Percentiles rank a stretch among this genome's conserved stretches.
Evolutionary conservation across 2,113 vertebrate species (phyloP).

Genomic region (Atlantisia rogersi): DNA sequence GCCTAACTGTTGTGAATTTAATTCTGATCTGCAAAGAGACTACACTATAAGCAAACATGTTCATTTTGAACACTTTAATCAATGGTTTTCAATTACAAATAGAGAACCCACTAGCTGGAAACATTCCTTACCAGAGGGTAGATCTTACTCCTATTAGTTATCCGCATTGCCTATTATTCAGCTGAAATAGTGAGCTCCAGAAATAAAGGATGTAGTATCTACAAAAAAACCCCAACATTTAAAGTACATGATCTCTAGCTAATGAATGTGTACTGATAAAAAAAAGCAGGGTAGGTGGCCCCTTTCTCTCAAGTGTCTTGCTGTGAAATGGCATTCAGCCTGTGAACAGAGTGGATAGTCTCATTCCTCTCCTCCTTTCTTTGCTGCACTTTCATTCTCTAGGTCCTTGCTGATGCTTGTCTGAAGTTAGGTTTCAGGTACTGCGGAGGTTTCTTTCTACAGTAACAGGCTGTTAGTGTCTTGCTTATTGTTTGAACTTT

Average conservation of each 20-base stretch:
- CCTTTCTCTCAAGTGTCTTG: not conserved
- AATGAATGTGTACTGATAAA: not conserved
- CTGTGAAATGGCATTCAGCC: not conserved
- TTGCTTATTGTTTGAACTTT: not conserved
- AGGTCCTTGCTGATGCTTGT: not conserved
- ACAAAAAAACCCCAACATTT: not conserved
- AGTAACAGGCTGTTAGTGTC: not conserved
- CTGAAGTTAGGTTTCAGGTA: not conserved
- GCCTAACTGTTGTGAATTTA: not conserved
- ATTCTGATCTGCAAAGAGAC: not conserved
- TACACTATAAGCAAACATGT: not conserved
- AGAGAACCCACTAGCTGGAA: not conserved
- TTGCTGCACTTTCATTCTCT: not conserved
- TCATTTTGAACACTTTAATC: slow-evolving; percentile 6
- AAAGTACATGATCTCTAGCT: not conserved
- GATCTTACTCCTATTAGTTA: not conserved
- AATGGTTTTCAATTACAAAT: slow-evolving; percentile 15
- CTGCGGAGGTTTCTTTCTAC: not conserved
- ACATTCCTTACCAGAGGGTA: not conserved
- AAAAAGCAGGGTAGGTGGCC: not conserved
- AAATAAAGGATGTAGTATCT: not conserved
- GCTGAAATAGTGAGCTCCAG: not conserved
- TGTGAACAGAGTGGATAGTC: not conserved
- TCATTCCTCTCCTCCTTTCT: not conserved
- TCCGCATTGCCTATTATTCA: not conserved